These are phyloP conservation scores for Trichonephila clavipes DNA, from an alignment of 1,140 invertebrate genomes.

Conservation along the genomic window DNA sequence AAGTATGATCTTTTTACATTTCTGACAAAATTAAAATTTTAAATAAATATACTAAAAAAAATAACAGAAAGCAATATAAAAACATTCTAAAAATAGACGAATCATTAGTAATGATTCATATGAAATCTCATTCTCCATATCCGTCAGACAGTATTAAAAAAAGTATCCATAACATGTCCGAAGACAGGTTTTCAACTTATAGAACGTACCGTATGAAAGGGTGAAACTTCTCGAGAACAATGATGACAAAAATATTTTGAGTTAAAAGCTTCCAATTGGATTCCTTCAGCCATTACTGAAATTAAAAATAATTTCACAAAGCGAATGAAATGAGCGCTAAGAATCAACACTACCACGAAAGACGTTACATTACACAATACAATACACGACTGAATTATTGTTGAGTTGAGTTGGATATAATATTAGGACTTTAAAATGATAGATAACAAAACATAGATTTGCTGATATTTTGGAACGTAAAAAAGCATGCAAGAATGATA, in stretches of 20 bases:
- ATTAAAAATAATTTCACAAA: constrained; percentile 17
- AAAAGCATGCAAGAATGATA: background rate
- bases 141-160: background rate
- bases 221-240: constrained; percentile 27
- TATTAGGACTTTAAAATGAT: background rate
- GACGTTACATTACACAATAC: background rate
- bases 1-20: too few species aligned
- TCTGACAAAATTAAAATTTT: too few species aligned
- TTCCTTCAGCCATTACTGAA: constrained; percentile 46
- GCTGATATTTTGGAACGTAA: background rate
- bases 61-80: background rate
- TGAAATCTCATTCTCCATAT: background rate
- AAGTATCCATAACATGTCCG: background rate
- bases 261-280: constrained; percentile 28
- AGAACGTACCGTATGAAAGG: constrained; percentile 37
- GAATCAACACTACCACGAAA: too few species aligned
- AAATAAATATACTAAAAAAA: too few species aligned
- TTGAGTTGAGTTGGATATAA: constrained; percentile 1
- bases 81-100: background rate
- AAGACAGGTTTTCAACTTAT: background rate
- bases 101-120: background rate
- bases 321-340: background rate
- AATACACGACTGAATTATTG: background rate
- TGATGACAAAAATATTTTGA: constrained; percentile 62
- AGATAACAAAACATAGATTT: too few species aligned